Base-by-base conservation (phyloP, 2,888 invertebrate genomes). In the Neoitamus cyanurus region DNA sequence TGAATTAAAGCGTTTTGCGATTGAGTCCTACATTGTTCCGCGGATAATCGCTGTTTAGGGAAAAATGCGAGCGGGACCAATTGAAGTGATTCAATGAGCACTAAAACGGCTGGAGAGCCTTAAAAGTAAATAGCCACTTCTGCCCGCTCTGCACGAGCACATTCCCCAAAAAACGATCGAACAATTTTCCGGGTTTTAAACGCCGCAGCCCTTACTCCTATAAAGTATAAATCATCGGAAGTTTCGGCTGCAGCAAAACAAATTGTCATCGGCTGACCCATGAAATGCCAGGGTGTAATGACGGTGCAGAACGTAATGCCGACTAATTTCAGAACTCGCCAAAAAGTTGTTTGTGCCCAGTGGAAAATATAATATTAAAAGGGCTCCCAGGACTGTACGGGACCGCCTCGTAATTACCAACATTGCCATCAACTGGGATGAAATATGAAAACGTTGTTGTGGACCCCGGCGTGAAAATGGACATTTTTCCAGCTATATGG, bases 1-100 rank as follows among this genome's bases (percentile, higher is more conserved):
- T 15, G 34, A 80, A 80, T 80, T 80, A 34, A 80, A 58, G 48
- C 58, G 31, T 58, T 80, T 31, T 31, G 78, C 58, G 46, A 58
- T 72, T 30, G 70, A 70, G n/a, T 70, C 30, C 72, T 7, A 72
- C 28, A 72, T 72, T 72, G 72, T 15, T 34, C 15, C 72, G 11
- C 11, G 28, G 58, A 58, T 58, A 58, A 58, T 15, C 25, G 25
- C 20, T 58, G 58, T 58, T 58, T 58, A 15, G 25, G 58, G 58
- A 20, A 9, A 42, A 58, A 58, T 58, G 15, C 58, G 15, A 20
- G 58, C 11, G 15, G 25, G 25, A 25, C 58, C 3, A 9, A 58
- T 58, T 58, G 25, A 58, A 15, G 42, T n/a, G 15, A 42, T 42
- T 42, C n/a, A 5, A 42, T 42, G n/a, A 42, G 42, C 42, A n/a